These are phyloP conservation scores for Lampris incognitus DNA, from an alignment of 2,113 vertebrate species.

Conservation along the genomic window DNA sequence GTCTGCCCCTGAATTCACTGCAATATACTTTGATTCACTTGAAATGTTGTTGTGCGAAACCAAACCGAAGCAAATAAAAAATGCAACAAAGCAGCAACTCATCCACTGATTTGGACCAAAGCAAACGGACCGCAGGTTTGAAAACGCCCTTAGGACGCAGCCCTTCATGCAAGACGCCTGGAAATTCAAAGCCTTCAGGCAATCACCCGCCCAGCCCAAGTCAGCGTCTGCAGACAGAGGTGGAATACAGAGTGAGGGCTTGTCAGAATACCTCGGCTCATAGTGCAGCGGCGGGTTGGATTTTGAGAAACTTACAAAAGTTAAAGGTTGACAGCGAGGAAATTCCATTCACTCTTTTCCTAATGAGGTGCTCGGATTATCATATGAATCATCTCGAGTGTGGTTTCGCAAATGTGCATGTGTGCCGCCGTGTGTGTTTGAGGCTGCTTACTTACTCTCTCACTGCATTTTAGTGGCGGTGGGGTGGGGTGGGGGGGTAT, in stretches of 20 bases:
- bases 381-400: not conserved
- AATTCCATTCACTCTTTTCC: constrained; percentile 16
- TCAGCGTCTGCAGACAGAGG: constrained; percentile 61
- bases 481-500: no score
- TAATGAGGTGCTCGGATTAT: constrained; percentile 11
- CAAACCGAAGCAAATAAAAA: no score
- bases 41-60: no score
- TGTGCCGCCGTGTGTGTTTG: not conserved
- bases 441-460: not conserved
- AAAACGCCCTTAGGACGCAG: no score
- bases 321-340: constrained; percentile 19
- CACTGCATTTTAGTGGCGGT: not conserved
- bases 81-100: no score
- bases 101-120: no score
- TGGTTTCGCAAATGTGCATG: not conserved
- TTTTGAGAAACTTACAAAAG: constrained; percentile 38
- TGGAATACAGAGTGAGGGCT: constrained; percentile 65
- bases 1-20: no score
- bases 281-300: constrained; percentile 43
- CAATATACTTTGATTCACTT: no score
- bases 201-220: constrained; percentile 63
- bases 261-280: constrained; percentile 63
- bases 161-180: constrained; percentile 55
- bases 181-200: constrained; percentile 71
- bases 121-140: no score